Percentiles rank a stretch among this genome's conserved stretches.
These are phyloP conservation scores for Paratilapia polleni DNA, from an alignment of 2,113 vertebrate genomes.

Conservation along the genomic window DNA sequence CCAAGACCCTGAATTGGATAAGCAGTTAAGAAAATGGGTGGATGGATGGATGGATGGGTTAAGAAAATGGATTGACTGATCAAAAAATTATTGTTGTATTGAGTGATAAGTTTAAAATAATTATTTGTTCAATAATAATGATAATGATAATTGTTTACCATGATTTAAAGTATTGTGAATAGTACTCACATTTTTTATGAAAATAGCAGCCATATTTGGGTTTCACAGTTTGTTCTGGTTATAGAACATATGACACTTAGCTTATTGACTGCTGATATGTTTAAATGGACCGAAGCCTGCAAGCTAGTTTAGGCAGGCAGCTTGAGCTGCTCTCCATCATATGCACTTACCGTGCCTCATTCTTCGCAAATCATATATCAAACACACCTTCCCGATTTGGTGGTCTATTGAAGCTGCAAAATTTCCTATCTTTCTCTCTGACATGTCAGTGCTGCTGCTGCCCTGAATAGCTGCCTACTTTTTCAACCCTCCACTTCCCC, in stretches of 20 bases:
- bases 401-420: background rate
- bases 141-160: too few relatives aligned
- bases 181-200: too few relatives aligned
- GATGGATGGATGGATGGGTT: too few relatives aligned
- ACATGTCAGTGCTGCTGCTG: background rate
- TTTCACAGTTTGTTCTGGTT: too few relatives aligned
- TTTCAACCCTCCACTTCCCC: background rate
- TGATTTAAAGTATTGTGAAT: accelerated
- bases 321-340: background rate
- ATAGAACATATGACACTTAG: too few relatives aligned
- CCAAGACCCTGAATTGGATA: background rate
- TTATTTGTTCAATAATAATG: too few relatives aligned
- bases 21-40: background rate
- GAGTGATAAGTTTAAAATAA: too few relatives aligned
- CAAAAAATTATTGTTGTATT: background rate
- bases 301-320: background rate
- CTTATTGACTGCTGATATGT: background rate
- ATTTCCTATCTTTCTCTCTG: accelerated
- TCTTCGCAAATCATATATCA: background rate
- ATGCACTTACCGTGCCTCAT: background rate
- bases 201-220: too few relatives aligned
- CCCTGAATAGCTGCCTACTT: background rate
- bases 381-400: background rate
- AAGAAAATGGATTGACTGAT: background rate
- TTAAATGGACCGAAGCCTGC: background rate